Evolutionary conservation across 2,888 invertebrate species (phyloP).

Genomic region (Allolobophora icterica): DNA sequence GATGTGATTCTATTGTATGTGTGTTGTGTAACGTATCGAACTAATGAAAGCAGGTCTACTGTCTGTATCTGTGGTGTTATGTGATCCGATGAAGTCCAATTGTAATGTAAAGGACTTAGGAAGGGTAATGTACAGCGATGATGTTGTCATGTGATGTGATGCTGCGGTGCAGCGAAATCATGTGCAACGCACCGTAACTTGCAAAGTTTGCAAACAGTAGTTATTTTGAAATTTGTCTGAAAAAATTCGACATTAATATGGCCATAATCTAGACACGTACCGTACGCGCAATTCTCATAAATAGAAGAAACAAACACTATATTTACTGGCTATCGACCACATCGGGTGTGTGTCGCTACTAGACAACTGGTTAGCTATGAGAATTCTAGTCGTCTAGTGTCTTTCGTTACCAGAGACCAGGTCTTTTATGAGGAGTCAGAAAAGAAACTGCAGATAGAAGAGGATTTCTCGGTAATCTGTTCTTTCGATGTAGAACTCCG

Average conservation of each 20-base stretch:
- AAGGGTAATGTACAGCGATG: too few relatives aligned
- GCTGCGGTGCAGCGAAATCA: too few relatives aligned
- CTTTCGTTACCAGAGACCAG: too few relatives aligned
- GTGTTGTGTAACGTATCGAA: not conserved
- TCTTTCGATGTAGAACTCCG: not conserved
- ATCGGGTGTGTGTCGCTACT: not conserved
- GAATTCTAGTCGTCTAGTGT: not conserved
- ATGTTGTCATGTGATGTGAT: too few relatives aligned
- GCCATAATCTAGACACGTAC: not conserved
- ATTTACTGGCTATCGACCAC: not conserved
- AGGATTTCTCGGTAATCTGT: not conserved
- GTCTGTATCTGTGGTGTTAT: too few relatives aligned
- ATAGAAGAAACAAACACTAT: not conserved
- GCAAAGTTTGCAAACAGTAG: too few relatives aligned
- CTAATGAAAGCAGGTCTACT: too few relatives aligned
- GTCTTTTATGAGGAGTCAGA: not conserved
- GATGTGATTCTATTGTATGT: not conserved
- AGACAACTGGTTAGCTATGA: not conserved
- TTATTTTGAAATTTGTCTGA: not conserved
- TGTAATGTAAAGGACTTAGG: too few relatives aligned
- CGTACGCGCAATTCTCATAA: not conserved
- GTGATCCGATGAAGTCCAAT: too few relatives aligned
- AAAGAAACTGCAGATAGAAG: not conserved
- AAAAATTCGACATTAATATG: not conserved
- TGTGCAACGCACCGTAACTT: not conserved